Percentiles rank a stretch among this genome's conserved stretches.
Conservation (phyloP, 2,888 invertebrate genomes). For the Thalpophila matura region DNA sequence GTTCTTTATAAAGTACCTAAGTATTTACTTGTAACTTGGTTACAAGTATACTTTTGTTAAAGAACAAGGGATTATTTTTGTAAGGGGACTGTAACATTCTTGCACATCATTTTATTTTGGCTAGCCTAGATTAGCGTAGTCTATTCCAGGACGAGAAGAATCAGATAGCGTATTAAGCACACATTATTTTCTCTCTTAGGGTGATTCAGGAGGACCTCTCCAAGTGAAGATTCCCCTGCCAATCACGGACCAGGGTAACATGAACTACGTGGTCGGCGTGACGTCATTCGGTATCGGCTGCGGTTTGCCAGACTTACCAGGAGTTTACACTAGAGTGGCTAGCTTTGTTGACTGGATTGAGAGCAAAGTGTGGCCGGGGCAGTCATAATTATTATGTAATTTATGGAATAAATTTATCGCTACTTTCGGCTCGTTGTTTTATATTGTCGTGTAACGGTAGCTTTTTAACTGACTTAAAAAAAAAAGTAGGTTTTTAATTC, state of each 20-base stretch:
- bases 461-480: too few species aligned
- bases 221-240: slow-evolving; percentile 76
- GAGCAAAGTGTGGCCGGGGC: slow-evolving; percentile 74
- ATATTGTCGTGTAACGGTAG: too few species aligned
- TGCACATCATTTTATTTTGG: too few species aligned
- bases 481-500: too few species aligned
- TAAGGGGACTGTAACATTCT: too few species aligned
- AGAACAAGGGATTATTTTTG: too few species aligned
- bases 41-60: too few species aligned
- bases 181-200: slow-evolving; percentile 79
- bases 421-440: background rate
- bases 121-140: too few species aligned
- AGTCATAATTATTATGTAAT: background rate
- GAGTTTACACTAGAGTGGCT: slow-evolving; percentile 79
- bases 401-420: background rate
- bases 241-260: slow-evolving; percentile 56
- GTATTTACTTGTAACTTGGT: too few species aligned
- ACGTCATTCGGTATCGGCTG: slow-evolving; percentile 81
- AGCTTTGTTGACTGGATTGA: slow-evolving; percentile 83
- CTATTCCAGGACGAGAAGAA: background rate
- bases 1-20: too few species aligned
- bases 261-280: slow-evolving; percentile 79
- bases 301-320: slow-evolving; percentile 72
- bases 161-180: background rate
- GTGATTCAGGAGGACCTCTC: slow-evolving; percentile 94